phyloP scores from a whole-genome alignment of 1,140 invertebrate species.

The Globodera rostochiensis region DNA sequence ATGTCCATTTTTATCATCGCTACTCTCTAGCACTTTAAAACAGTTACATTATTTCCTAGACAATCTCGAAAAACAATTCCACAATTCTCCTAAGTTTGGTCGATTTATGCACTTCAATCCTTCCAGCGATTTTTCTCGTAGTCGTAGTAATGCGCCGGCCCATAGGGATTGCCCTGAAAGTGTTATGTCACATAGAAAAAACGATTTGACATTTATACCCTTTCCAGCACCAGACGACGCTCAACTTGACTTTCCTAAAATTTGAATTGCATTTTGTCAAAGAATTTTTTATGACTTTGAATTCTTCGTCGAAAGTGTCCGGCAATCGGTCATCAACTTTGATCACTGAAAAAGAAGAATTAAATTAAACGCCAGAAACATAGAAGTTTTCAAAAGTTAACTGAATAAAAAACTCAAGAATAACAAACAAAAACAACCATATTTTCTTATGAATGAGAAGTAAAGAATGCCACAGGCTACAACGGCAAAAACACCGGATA shows the following conservation, averaged over 20 bases:
- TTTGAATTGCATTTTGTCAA: background rate
- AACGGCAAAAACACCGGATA: constrained; percentile 42
- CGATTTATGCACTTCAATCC: constrained; percentile 32
- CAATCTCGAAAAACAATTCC: background rate
- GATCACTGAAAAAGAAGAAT: background rate
- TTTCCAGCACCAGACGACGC: constrained; percentile 51
- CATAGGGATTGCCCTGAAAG: constrained; percentile 51
- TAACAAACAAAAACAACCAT: constrained; percentile 45
- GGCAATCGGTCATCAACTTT: constrained; percentile 22
- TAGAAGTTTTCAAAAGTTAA: background rate
- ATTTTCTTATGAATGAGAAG: constrained; percentile 55
- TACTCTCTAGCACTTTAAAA: no score
- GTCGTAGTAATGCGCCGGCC: constrained; percentile 57
- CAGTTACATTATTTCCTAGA: background rate
- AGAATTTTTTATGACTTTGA: constrained; percentile 28
- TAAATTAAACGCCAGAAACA: background rate
- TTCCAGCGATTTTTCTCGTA: constrained; percentile 65
- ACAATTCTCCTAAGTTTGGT: background rate
- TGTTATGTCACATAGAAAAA: background rate
- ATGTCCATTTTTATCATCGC: no score
- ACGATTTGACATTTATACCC: background rate
- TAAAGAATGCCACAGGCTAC: constrained; percentile 50
- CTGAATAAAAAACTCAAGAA: no score
- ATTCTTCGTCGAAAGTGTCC: constrained; percentile 63
- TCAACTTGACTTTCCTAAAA: constrained; percentile 56